phyloP scores from a whole-genome alignment of 64 coral and sea anemone genomes.

The Montipora capricornis region DNA sequence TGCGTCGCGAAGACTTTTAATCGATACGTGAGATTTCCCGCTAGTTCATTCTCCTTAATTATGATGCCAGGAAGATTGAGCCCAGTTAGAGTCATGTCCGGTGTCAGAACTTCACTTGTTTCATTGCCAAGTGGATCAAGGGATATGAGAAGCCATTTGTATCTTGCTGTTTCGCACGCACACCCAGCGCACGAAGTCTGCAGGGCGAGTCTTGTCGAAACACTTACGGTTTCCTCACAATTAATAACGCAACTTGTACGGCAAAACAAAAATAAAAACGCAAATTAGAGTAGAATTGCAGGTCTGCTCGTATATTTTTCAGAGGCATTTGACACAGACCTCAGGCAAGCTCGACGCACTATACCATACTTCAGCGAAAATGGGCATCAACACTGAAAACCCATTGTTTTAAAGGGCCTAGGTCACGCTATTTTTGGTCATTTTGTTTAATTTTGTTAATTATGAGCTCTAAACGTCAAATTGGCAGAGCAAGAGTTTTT shows the following conservation, averaged over 20 bases:
- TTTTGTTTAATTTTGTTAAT: too few species aligned
- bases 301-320: too few species aligned
- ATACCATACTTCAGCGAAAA: too few species aligned
- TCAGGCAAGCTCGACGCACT: too few species aligned
- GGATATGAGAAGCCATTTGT: constrained; percentile 3
- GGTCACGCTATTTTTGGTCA: too few species aligned
- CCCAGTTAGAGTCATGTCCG: constrained; percentile 44
- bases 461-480: too few species aligned
- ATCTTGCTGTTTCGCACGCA: not conserved
- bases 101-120: not conserved
- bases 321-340: too few species aligned
- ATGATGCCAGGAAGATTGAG: constrained; percentile 60
- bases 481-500: too few species aligned
- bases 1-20: constrained; percentile 40
- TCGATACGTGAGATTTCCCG: constrained; percentile 2
- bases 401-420: too few species aligned
- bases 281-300: too few species aligned
- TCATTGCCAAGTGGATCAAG: not conserved
- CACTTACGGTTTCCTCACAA: constrained; percentile 56
- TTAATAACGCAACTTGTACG: not conserved
- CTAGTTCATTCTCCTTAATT: constrained; percentile 49
- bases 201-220: constrained; percentile 64
- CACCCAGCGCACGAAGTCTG: not conserved
- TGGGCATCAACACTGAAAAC: too few species aligned
- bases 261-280: too few species aligned